phyloP scores from a whole-genome alignment of 2,113 vertebrate species.

The Collichthys lucidus region DNA sequence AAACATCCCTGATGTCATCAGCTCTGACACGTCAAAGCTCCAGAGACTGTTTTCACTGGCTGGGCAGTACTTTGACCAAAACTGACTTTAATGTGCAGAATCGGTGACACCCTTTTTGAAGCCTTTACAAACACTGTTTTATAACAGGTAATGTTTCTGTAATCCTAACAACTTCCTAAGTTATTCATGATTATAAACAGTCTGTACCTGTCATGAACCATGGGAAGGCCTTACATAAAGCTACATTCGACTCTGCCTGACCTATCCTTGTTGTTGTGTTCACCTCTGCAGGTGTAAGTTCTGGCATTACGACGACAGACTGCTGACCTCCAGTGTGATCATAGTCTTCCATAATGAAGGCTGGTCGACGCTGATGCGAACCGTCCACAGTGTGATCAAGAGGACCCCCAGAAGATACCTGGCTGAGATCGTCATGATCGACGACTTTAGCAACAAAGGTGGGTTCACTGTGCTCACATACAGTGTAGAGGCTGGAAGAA shows the following conservation, averaged over 20 bases:
- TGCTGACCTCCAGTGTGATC: constrained; percentile 94
- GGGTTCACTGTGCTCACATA: constrained; percentile 15
- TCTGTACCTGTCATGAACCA: too few species aligned
- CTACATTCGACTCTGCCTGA: not conserved
- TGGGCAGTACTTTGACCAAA: too few species aligned
- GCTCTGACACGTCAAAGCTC: too few species aligned
- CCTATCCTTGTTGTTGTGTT: not conserved
- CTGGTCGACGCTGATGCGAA: constrained; percentile 97
- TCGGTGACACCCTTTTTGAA: too few species aligned
- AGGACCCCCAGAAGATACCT: constrained; percentile 92
- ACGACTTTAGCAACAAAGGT: constrained; percentile 99
- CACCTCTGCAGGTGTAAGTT: constrained; percentile 88
- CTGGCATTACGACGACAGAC: constrained; percentile 92
- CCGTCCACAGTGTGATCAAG: constrained; percentile 95
- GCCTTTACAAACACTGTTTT: too few species aligned
- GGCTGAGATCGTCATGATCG: constrained; percentile 96
- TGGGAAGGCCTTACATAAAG: too few species aligned
- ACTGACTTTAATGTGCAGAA: too few species aligned
- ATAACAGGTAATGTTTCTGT: too few species aligned
- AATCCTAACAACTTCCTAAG: too few species aligned
- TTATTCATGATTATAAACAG: too few species aligned
- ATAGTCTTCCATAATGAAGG: constrained; percentile 99
- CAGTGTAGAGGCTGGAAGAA: not conserved
- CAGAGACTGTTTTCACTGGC: too few species aligned
- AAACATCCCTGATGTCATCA: too few species aligned